Conservation (phyloP, 53 echinoderm and acorn worm genomes). For the Echinometra lucunter region DNA sequence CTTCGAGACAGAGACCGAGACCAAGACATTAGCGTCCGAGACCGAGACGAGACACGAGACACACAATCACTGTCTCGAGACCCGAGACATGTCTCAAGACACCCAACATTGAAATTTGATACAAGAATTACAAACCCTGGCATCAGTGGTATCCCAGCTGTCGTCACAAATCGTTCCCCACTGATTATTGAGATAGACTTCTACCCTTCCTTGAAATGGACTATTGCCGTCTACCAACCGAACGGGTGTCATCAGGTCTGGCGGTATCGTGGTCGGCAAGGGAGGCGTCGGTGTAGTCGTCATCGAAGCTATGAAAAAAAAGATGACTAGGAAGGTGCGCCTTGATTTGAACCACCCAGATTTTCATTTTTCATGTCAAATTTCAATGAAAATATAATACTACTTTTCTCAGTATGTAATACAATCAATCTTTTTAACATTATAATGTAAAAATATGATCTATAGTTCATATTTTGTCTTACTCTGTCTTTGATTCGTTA, state of each 20-base stretch:
- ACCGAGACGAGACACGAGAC: too few relatives aligned
- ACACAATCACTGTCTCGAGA: too few relatives aligned
- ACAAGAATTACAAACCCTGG: not conserved
- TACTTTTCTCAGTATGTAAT: too few relatives aligned
- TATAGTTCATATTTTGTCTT: too few relatives aligned
- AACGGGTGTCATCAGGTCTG: not conserved
- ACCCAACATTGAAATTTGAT: too few relatives aligned
- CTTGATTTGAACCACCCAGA: not conserved
- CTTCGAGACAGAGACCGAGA: too few relatives aligned
- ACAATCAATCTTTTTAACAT: too few relatives aligned
- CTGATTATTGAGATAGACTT: not conserved
- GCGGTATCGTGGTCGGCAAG: not conserved
- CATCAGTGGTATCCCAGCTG: not conserved
- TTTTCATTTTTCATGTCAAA: not conserved
- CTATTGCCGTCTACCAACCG: not conserved
- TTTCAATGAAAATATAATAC: too few relatives aligned
- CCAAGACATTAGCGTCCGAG: too few relatives aligned
- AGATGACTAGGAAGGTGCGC: not conserved
- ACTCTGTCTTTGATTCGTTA: too few relatives aligned
- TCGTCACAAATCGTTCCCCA: slow-evolving; percentile 43
- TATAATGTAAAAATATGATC: too few relatives aligned
- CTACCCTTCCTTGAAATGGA: not conserved
- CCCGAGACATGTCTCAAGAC: too few relatives aligned
- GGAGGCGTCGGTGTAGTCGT: not conserved
- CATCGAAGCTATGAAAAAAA: not conserved